These are phyloP conservation scores for Glomeris maerens DNA, from an alignment of 1,140 invertebrate species.

Conservation along the genomic window DNA sequence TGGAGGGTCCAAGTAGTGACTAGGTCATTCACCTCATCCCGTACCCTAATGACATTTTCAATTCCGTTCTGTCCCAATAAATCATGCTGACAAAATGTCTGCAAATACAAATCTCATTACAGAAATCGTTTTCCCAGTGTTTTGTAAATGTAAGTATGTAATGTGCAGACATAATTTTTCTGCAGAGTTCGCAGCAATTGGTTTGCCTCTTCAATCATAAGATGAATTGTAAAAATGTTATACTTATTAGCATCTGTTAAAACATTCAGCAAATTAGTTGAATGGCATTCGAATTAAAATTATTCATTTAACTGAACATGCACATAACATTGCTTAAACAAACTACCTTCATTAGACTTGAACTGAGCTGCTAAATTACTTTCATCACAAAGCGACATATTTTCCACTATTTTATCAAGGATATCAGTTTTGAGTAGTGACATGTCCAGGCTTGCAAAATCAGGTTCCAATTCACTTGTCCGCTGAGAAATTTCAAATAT, in stretches of 20 bases:
- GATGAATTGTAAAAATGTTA: not conserved
- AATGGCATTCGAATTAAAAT: not conserved
- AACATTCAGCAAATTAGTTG: not conserved
- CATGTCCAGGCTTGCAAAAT: too few relatives aligned
- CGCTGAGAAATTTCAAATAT: not conserved
- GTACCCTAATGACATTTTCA: not conserved
- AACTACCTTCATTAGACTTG: not conserved
- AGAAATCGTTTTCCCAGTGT: not conserved
- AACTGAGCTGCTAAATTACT: not conserved
- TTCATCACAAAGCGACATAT: not conserved
- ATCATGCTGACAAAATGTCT: not conserved
- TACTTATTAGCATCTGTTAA: not conserved
- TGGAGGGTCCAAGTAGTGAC: not conserved
- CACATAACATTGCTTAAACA: not conserved
- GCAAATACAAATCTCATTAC: not conserved
- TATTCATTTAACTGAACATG: not conserved
- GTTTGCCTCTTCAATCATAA: slow-evolving; percentile 3
- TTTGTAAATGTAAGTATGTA: too few relatives aligned
- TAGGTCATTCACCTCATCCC: not conserved
- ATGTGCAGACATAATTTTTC: too few relatives aligned
- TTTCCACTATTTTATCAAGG: too few relatives aligned
- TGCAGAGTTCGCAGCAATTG: too few relatives aligned
- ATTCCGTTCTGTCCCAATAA: not conserved
- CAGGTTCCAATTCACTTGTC: not conserved
- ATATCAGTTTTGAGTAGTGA: too few relatives aligned